Conservation (phyloP, 2,797 vertebrate species). For the Melanotaenia trifasciata region DNA sequence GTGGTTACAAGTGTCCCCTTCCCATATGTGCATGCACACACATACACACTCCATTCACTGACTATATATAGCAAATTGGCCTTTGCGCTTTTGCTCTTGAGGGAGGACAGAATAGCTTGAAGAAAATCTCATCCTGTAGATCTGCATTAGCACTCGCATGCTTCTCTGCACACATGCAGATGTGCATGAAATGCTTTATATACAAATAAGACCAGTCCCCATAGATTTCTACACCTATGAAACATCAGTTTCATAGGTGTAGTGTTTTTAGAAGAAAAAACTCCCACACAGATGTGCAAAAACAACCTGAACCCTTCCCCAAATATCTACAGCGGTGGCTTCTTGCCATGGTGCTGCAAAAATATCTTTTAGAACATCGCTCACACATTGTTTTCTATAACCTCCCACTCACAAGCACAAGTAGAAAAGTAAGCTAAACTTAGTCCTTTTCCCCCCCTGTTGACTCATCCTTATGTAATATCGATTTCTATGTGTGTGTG, state of each 20-base stretch:
- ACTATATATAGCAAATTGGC: slow-evolving; percentile 65
- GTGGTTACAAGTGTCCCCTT: slow-evolving; percentile 34
- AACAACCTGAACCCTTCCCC: slow-evolving; percentile 45
- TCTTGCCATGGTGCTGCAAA: slow-evolving; percentile 40
- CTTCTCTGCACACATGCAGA: slow-evolving; percentile 12
- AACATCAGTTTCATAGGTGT: slow-evolving; percentile 14
- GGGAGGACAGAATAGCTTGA: slow-evolving; percentile 37
- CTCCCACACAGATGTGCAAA: slow-evolving; percentile 30
- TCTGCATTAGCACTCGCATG: slow-evolving; percentile 9
- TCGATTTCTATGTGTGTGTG: slow-evolving; percentile 41
- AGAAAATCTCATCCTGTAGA: slow-evolving; percentile 18
- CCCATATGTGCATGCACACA: slow-evolving; percentile 5
- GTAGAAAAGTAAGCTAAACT: slow-evolving; percentile 62
- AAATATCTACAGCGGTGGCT: slow-evolving; percentile 53
- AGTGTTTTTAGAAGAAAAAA: slow-evolving; percentile 17
- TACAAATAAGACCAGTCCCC: background rate
- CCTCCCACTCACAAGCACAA: slow-evolving; percentile 64
- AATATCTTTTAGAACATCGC: slow-evolving; percentile 54
- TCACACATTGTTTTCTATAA: slow-evolving; percentile 44
- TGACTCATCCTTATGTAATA: slow-evolving; percentile 79
- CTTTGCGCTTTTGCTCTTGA: slow-evolving; percentile 43
- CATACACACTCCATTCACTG: slow-evolving; percentile 32
- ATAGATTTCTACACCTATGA: background rate
- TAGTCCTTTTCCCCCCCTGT: slow-evolving; percentile 47
- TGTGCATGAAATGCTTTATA: slow-evolving; percentile 16